Evolutionary conservation across 2,888 invertebrate species (phyloP).

Genomic region (Lasiommata megera): DNA sequence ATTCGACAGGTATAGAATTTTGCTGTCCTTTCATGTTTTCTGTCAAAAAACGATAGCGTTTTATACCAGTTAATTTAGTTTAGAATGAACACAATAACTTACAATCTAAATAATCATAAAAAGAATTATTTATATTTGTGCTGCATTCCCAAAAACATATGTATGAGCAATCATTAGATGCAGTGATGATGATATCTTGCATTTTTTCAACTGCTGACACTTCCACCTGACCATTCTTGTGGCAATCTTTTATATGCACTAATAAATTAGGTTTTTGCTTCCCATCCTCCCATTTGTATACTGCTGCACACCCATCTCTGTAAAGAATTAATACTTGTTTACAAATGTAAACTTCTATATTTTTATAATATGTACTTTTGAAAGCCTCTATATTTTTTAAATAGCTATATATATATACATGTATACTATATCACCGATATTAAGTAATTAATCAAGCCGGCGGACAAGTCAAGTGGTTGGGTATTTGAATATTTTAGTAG

Average conservation of each 20-base stretch:
- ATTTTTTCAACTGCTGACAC: slow-evolving; percentile 63
- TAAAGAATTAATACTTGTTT: slow-evolving; percentile 23
- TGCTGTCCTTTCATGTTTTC: too few relatives aligned
- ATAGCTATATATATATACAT: too few relatives aligned
- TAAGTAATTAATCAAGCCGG: too few relatives aligned
- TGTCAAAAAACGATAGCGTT: too few relatives aligned
- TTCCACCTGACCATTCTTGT: slow-evolving; percentile 55
- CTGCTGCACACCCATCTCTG: slow-evolving; percentile 64
- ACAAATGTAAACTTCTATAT: too few relatives aligned
- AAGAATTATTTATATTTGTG: slow-evolving; percentile 22
- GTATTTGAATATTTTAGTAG: too few relatives aligned
- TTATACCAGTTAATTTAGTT: too few relatives aligned
- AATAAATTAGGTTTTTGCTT: slow-evolving; percentile 45
- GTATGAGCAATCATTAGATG: slow-evolving; percentile 45
- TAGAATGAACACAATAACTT: slow-evolving; percentile 26
- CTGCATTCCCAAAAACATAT: slow-evolving; percentile 44
- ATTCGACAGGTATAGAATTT: too few relatives aligned
- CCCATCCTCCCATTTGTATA: slow-evolving; percentile 45
- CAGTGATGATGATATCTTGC: slow-evolving; percentile 41
- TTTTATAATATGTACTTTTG: too few relatives aligned
- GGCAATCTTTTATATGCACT: slow-evolving; percentile 55
- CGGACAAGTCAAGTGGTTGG: too few relatives aligned
- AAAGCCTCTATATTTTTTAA: too few relatives aligned
- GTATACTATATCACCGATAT: too few relatives aligned
- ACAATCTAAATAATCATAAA: slow-evolving; percentile 18